Percentiles rank a stretch among this genome's conserved stretches.
These are phyloP conservation scores for Zelleria hepariella DNA, from an alignment of 2,888 invertebrate genomes.

Conservation along the genomic window DNA sequence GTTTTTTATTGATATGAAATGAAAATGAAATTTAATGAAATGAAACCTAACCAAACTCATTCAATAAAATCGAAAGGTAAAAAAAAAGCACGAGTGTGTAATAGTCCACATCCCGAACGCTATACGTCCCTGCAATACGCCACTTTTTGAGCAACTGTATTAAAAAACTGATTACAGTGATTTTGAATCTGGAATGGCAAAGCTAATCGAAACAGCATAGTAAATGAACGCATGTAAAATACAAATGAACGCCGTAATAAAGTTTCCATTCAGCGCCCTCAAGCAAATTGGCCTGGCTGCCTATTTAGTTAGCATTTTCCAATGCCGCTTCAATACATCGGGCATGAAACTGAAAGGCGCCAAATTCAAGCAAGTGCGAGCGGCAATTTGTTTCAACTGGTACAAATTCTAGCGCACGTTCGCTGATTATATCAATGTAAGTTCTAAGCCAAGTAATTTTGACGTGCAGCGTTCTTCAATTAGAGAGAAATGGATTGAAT, in stretches of 20 bases:
- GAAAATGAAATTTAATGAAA: no score
- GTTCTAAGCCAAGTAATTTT: not conserved
- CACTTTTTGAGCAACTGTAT: no score
- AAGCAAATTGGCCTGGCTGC: constrained; percentile 10
- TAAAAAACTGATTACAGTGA: no score
- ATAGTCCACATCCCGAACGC: no score
- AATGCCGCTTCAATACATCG: constrained; percentile 19
- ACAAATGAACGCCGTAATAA: not conserved
- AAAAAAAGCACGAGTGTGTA: no score
- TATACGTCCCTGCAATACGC: no score
- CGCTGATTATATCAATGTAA: not conserved
- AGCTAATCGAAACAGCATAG: not conserved
- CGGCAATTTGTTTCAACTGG: not conserved
- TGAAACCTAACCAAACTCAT: no score
- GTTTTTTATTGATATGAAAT: no score
- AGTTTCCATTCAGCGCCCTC: not conserved
- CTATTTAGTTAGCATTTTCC: not conserved
- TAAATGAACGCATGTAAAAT: not conserved
- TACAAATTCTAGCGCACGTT: not conserved
- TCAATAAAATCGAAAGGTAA: no score
- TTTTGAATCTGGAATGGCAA: no score
- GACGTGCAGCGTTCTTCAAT: not conserved
- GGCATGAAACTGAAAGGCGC: constrained; percentile 27
- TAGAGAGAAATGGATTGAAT: not conserved
- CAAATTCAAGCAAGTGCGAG: constrained; percentile 22